Evolutionary conservation across 2,113 vertebrate genomes (phyloP).

Genomic region (Cyanoliseus patagonus): DNA sequence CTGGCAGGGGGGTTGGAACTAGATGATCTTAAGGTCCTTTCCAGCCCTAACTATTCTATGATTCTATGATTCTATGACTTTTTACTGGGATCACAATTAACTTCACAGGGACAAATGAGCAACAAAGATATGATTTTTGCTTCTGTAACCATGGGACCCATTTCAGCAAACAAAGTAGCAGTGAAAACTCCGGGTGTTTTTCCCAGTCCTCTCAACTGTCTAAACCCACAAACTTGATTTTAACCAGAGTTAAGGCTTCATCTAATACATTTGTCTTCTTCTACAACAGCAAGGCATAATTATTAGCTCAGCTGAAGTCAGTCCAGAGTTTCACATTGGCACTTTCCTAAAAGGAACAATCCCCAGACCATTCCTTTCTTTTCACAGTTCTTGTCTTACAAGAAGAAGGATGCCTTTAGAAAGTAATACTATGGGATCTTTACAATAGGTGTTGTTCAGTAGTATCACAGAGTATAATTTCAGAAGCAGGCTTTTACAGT

Average conservation of each 20-base stretch:
- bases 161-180: not conserved
- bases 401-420: not conserved
- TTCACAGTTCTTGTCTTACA: not conserved
- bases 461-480: not conserved
- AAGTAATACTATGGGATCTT: not conserved
- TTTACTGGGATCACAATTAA: not conserved
- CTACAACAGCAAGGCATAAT: not conserved
- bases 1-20: too few species aligned
- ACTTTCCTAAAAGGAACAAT: not conserved
- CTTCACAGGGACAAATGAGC: not conserved
- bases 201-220: not conserved
- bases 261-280: conserved; percentile 23
- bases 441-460: not conserved
- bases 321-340: not conserved
- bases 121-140: not conserved
- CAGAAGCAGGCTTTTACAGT: not conserved
- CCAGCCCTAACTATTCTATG: too few species aligned
- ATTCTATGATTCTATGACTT: not conserved
- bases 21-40: too few species aligned
- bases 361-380: not conserved
- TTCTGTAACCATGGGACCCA: not conserved
- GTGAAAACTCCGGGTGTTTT: not conserved
- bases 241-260: not conserved
- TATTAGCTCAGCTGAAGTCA: not conserved
- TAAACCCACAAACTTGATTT: not conserved